These are phyloP conservation scores for Neoarius graeffei DNA, from an alignment of 2,113 vertebrate species.

Conservation along the genomic window DNA sequence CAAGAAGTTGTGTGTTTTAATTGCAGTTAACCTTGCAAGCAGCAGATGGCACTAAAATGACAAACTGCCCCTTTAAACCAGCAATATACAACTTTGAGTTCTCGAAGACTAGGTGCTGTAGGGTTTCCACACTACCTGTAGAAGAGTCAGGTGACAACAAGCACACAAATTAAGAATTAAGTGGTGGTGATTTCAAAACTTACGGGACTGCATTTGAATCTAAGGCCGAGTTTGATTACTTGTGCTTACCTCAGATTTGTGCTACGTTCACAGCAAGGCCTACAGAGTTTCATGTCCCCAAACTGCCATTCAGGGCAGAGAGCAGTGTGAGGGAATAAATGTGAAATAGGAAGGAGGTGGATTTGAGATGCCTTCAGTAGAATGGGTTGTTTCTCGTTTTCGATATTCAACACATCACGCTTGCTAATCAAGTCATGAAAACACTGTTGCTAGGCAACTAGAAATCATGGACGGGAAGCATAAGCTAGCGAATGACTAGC, in stretches of 20 bases:
- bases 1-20: neutral
- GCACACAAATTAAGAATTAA: neutral
- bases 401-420: neutral
- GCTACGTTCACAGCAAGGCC: neutral
- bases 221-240: neutral
- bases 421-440: neutral
- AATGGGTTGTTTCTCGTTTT: neutral
- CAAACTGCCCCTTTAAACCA: conserved; percentile 11
- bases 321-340: neutral
- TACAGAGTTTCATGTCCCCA: neutral
- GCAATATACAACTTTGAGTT: neutral
- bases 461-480: neutral
- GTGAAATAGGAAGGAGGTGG: neutral
- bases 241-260: neutral
- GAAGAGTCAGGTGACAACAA: neutral
- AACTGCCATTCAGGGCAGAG: neutral
- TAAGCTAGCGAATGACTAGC: neutral
- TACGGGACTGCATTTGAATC: neutral
- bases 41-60: neutral
- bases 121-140: neutral
- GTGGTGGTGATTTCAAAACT: neutral
- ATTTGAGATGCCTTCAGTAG: neutral
- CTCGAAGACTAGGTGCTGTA: neutral
- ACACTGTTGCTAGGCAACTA: neutral
- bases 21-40: neutral